Conservation (phyloP, 2,797 vertebrate species). For the Mormyrops attenuatus region DNA sequence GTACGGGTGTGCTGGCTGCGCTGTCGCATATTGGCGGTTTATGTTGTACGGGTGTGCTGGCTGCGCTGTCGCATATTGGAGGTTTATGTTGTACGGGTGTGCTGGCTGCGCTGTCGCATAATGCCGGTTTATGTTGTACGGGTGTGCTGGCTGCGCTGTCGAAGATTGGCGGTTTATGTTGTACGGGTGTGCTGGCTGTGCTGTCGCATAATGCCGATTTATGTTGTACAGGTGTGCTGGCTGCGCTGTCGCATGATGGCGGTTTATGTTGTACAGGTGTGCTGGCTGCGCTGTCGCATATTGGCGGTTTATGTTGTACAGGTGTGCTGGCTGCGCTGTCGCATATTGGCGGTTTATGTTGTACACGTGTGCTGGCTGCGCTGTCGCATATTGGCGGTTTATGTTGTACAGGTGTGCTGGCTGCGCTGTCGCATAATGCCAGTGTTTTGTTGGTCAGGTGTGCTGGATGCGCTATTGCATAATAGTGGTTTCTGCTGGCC, state of each 20-base stretch:
- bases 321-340: neutral
- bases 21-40: neutral
- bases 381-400: neutral
- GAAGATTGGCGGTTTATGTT: neutral
- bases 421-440: accelerated
- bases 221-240: neutral
- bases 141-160: neutral
- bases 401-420: neutral
- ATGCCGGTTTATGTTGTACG: neutral
- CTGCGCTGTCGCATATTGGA: neutral
- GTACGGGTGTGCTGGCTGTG: neutral
- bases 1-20: neutral
- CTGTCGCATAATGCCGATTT: neutral
- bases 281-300: neutral
- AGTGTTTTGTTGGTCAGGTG: neutral
- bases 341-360: neutral
- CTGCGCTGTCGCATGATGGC: neutral
- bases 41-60: neutral
- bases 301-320: accelerated
- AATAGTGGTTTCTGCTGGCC: neutral
- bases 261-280: neutral
- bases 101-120: neutral
- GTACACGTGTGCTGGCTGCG: neutral
- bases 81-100: neutral
- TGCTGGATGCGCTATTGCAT: neutral